phyloP scores from a whole-genome alignment of 2,797 vertebrate genomes.

The Huso huso region DNA sequence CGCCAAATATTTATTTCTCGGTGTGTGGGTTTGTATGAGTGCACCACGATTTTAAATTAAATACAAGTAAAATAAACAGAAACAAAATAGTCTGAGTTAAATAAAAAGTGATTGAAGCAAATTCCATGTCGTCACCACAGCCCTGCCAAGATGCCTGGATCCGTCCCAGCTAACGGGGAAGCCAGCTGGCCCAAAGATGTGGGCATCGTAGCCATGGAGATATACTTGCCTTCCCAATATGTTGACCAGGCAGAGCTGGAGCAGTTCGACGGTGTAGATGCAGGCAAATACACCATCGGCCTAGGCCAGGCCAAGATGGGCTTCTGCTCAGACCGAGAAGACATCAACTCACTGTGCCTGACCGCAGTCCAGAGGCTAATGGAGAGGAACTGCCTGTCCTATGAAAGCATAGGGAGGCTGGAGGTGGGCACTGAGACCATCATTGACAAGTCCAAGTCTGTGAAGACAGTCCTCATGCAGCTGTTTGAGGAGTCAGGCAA shows the following conservation, averaged over 20 bases:
- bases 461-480: constrained; percentile 95
- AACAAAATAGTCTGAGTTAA: too few relatives aligned
- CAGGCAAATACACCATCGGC: constrained; percentile 92
- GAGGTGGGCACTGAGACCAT: constrained; percentile 98
- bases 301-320: constrained; percentile 92
- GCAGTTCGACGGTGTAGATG: constrained; percentile 82
- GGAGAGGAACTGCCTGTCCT: constrained; percentile 81
- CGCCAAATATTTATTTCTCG: too few relatives aligned
- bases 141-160: constrained; percentile 83
- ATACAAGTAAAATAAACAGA: too few relatives aligned
- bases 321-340: constrained; percentile 92
- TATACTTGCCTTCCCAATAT: constrained; percentile 91
- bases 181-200: constrained; percentile 94
- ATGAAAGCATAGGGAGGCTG: constrained; percentile 82
- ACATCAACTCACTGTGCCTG: constrained; percentile 93
- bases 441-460: constrained; percentile 96
- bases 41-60: too few relatives aligned
- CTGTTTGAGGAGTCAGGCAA: constrained; percentile 96
- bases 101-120: too few relatives aligned
- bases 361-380: constrained; percentile 91
- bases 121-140: constrained; percentile 25
- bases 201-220: constrained; percentile 86
- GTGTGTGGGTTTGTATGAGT: too few relatives aligned
- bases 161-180: constrained; percentile 71
- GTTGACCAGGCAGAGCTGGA: constrained; percentile 92